A percentile compares a stretch with the other conserved stretches of the same genome.
Evolutionary conservation across 2,797 vertebrate genomes (phyloP).

Genomic region (Poeciliopsis infans): DNA sequence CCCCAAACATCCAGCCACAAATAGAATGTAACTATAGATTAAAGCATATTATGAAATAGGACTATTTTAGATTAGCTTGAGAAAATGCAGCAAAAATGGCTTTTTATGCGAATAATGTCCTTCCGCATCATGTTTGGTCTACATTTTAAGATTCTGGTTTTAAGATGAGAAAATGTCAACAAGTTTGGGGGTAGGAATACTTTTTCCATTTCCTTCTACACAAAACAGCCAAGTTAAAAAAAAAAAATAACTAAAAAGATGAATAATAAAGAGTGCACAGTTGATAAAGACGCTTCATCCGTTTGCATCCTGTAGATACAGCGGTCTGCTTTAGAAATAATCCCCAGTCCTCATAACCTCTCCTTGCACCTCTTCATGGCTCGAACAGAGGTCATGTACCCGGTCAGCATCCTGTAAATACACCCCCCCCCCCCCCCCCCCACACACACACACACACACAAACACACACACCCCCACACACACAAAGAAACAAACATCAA

Average conservation of each 20-base stretch:
- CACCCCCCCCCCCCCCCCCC: too few species aligned
- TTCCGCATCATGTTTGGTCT: not conserved
- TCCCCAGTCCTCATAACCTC: slow-evolving; percentile 28
- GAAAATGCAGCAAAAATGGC: not conserved
- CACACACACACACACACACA: too few species aligned
- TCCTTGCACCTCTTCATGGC: slow-evolving; percentile 55
- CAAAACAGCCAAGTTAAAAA: not conserved
- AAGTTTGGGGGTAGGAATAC: not conserved
- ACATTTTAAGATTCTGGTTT: not conserved
- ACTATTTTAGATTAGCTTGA: not conserved
- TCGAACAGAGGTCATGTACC: slow-evolving; percentile 31
- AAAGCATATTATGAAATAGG: not conserved
- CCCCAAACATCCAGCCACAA: not conserved
- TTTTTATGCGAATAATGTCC: not conserved
- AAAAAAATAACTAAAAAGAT: not conserved
- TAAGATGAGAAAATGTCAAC: not conserved
- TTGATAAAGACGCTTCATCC: not conserved
- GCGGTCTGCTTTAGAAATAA: slow-evolving; percentile 23
- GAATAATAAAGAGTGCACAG: not conserved
- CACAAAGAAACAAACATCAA: not conserved
- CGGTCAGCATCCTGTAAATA: slow-evolving; percentile 50
- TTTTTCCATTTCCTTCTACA: not conserved
- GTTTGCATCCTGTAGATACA: slow-evolving; percentile 35
- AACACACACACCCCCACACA: too few species aligned
- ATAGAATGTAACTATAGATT: not conserved